Evolutionary conservation across 2,113 vertebrate species (phyloP).

Genomic region (Phoenicopterus ruber): DNA sequence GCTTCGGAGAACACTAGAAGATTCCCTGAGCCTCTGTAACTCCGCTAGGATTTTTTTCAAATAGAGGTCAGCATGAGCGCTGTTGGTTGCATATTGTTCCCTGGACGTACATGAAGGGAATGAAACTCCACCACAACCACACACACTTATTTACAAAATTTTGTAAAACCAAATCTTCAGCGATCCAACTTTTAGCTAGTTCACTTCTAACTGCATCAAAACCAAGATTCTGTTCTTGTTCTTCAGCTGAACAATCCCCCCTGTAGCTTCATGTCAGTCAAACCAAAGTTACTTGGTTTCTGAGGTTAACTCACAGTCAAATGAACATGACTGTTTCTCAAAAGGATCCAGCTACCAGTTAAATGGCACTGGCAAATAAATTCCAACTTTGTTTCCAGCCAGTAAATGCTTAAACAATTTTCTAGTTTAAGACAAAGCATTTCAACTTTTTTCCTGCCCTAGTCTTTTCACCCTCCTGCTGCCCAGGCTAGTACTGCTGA

Average conservation of each 20-base stretch:
- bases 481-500: not conserved
- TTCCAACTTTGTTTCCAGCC: not conserved
- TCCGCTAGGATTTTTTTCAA: not conserved
- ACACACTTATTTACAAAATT: rapidly evolving
- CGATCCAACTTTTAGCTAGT: rapidly evolving
- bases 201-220: not conserved
- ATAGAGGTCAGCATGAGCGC: not conserved
- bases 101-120: not conserved
- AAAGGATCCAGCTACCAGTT: not conserved
- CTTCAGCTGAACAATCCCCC: not conserved
- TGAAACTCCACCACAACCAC: not conserved
- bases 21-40: not conserved
- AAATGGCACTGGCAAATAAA: not conserved
- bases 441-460: not conserved
- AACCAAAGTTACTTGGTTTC: not conserved
- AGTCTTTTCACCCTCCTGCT: not conserved
- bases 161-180: not conserved
- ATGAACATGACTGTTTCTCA: not conserved
- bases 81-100: not conserved
- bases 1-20: not conserved
- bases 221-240: not conserved
- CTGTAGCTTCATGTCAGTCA: not conserved
- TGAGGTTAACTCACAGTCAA: not conserved
- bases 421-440: not conserved
- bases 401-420: not conserved